Evolutionary conservation across 2,888 invertebrate species (phyloP), one percentile per base, ranked within the genome.

Genomic region (Aleiodes testaceus): DNA sequence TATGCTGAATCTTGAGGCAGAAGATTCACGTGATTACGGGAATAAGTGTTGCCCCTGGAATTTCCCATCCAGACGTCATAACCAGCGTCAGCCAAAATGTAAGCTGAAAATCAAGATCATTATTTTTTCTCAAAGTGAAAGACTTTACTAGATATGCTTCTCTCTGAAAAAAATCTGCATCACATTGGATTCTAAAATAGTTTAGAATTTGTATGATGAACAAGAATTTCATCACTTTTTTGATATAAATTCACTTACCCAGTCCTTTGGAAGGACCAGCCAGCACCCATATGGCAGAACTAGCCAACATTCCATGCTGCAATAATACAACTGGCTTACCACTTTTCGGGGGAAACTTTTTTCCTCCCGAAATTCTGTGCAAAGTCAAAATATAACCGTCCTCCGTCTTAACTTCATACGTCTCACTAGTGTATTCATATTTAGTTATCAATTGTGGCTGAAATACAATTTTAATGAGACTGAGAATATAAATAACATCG

Each of bases 21-120:
- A 12, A 87, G 78, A 20, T 84, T 87, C 5, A 87, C 82, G 78
- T 93, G 92, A 6, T 86, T 86, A 50, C 88, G 87, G 1, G 90
- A 90, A 79, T 92, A 92, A 1, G 89, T 89, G 80, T 92, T 92
- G 52, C 93, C 93, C 4, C 91, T 85, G 55, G 87, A 89, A 84
- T 93, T 93, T 1, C 91, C 92, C 79, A 91, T 77, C 90, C 91
- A 91, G 3, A 87, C 86, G 72, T 87, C 87, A 74, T 84, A 87
- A 0, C 84, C 85, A 3, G 74, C 77, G 72, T 87, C 85, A 3
- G 85, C 84, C 16, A 87, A 75, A 9, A 83, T 64, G 72, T 85
- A 86, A 16, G 79, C 86, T 86, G 55, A 12, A 47, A 1, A 52
- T 30, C 42, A 68, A 18, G 42, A 30, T 52, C 22, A 50, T 26